Conservation (phyloP, 2,113 vertebrate species). For the Tympanuchus pallidicinctus region DNA sequence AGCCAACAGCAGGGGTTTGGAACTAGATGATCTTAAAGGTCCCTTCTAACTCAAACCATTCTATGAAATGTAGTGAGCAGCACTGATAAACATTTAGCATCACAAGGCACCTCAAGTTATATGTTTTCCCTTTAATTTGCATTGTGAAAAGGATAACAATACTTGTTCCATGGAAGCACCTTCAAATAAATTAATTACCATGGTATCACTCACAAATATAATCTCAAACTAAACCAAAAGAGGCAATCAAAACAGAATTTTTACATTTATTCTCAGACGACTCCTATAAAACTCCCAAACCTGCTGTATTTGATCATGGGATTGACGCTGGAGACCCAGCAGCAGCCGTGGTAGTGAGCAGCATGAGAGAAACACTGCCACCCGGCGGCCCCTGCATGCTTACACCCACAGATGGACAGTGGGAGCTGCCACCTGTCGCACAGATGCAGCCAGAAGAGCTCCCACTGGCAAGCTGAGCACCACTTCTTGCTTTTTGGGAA, state of each 20-base stretch:
- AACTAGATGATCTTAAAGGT: too few species aligned
- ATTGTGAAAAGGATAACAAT: neutral
- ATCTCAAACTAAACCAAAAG: neutral
- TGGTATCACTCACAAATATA: neutral
- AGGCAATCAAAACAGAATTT: neutral
- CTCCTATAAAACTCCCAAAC: neutral
- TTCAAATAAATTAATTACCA: neutral
- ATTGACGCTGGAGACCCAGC: neutral
- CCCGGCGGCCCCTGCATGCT: neutral
- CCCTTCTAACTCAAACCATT: too few species aligned
- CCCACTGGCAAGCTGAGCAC: neutral
- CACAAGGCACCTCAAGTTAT: neutral
- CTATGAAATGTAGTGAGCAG: neutral
- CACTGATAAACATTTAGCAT: neutral
- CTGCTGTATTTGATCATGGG: neutral
- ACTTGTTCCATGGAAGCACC: neutral
- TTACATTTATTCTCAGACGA: neutral
- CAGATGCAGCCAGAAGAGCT: accelerated
- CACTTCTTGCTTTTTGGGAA: neutral
- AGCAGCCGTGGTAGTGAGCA: neutral
- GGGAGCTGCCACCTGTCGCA: neutral
- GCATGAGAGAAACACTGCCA: neutral
- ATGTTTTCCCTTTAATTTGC: neutral
- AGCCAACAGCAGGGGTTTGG: too few species aligned
- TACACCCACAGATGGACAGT: accelerated